These are phyloP conservation scores for Pachyrhynchus sulphureomaculatus DNA, from an alignment of 1,140 invertebrate species.

Conservation along the genomic window DNA sequence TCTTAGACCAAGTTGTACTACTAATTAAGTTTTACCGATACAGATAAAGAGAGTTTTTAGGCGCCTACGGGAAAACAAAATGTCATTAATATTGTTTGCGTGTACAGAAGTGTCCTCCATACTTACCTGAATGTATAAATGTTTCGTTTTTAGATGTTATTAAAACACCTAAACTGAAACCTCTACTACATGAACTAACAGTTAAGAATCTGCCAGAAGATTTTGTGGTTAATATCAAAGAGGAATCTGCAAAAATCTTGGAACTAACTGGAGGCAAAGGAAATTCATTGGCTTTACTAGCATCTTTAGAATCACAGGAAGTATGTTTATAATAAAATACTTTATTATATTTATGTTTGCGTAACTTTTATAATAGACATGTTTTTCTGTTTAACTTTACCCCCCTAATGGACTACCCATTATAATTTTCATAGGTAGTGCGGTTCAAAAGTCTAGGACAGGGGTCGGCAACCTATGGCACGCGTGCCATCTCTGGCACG, in stretches of 20 bases:
- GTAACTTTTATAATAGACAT: no score
- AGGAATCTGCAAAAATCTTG: constrained; percentile 33
- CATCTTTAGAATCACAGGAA: constrained; percentile 52
- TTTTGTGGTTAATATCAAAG: constrained; percentile 31
- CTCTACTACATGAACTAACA: constrained; percentile 23
- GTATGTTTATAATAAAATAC: constrained; percentile 17
- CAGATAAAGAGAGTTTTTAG: no score
- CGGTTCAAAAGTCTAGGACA: no score
- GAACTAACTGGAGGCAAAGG: constrained; percentile 69
- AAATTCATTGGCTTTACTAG: constrained; percentile 65
- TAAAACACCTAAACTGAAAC: background rate
- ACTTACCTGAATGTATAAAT: no score
- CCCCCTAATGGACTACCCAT: no score
- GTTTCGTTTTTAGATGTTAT: background rate
- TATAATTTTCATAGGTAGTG: no score
- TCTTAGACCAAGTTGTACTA: no score
- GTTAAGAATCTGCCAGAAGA: constrained; percentile 23
- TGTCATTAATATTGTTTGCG: background rate
- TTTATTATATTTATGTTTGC: background rate
- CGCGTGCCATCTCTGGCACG: no score
- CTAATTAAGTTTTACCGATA: no score
- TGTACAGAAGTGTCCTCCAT: background rate
- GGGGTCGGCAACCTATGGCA: no score
- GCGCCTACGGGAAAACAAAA: background rate
- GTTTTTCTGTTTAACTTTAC: no score